These are phyloP conservation scores for Stegastes partitus DNA, from an alignment of 2,113 vertebrate genomes.

Conservation along the genomic window DNA sequence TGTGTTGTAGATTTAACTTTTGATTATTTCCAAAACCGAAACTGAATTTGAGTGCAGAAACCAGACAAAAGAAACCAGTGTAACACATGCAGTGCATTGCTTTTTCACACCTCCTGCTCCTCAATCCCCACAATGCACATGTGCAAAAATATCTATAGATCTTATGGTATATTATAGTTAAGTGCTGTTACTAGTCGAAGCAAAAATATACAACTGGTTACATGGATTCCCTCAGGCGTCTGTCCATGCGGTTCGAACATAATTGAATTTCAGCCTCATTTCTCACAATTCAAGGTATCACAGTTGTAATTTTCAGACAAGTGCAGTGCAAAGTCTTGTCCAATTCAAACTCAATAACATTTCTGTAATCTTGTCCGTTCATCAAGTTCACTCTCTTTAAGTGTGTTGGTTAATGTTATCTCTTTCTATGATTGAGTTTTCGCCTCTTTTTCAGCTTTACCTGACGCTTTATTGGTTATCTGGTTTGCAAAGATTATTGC, in stretches of 20 bases:
- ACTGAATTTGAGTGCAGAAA: slow-evolving; percentile 40
- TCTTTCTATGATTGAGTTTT: slow-evolving; percentile 96
- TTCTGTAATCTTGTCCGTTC: slow-evolving; percentile 82
- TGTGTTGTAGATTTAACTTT: slow-evolving; percentile 40
- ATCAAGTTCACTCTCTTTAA: slow-evolving; percentile 85
- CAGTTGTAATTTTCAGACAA: slow-evolving; percentile 80
- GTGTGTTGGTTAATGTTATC: slow-evolving; percentile 91
- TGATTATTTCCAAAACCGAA: slow-evolving; percentile 29
- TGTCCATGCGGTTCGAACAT: slow-evolving; percentile 66
- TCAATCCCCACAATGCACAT: slow-evolving; percentile 15
- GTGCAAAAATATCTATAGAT: slow-evolving; percentile 46
- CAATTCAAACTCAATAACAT: slow-evolving; percentile 87
- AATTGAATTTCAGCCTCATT: slow-evolving; percentile 77
- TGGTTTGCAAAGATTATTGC: slow-evolving; percentile 97
- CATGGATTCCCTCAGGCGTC: slow-evolving; percentile 64
- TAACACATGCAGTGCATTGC: neutral
- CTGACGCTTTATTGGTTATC: slow-evolving; percentile 96
- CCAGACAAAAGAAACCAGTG: slow-evolving; percentile 12
- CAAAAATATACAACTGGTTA: slow-evolving; percentile 78
- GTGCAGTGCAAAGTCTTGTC: slow-evolving; percentile 82
- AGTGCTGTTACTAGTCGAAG: slow-evolving; percentile 67
- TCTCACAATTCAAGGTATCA: slow-evolving; percentile 74
- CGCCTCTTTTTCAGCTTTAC: slow-evolving; percentile 96
- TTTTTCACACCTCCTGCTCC: neutral
- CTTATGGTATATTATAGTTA: slow-evolving; percentile 62